A percentile compares a stretch with the other conserved stretches of the same genome.
These are phyloP conservation scores for Myxocyprinus asiaticus DNA, from an alignment of 2,113 vertebrate genomes.

Conservation along the genomic window DNA sequence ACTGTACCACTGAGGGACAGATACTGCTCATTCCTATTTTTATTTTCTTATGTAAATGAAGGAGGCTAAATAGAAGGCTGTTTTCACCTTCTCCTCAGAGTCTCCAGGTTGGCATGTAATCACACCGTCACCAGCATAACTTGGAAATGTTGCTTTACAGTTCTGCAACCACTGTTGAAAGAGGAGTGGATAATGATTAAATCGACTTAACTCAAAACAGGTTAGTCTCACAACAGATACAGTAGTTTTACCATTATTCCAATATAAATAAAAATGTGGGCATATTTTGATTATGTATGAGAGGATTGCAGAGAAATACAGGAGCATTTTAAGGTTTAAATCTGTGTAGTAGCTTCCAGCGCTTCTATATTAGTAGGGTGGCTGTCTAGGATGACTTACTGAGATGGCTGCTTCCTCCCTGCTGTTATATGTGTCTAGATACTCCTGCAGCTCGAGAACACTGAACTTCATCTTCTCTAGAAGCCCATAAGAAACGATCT, in stretches of 20 bases:
- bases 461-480: slow-evolving; percentile 98
- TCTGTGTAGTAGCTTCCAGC: not conserved
- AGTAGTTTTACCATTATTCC: too few relatives aligned
- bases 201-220: too few relatives aligned
- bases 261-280: too few relatives aligned
- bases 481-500: slow-evolving; percentile 97
- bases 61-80: too few relatives aligned
- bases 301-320: too few relatives aligned
- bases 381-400: slow-evolving; percentile 70
- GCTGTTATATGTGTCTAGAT: slow-evolving; percentile 95
- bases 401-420: slow-evolving; percentile 91
- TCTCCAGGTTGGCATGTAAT: slow-evolving; percentile 87
- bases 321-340: too few relatives aligned
- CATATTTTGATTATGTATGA: too few relatives aligned
- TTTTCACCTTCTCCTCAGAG: slow-evolving; percentile 92
- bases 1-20: too few relatives aligned
- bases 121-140: slow-evolving; percentile 88
- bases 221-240: too few relatives aligned
- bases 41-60: too few relatives aligned
- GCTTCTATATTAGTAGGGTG: not conserved
- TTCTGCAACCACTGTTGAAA: slow-evolving; percentile 89
- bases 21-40: too few relatives aligned
- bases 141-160: slow-evolving; percentile 94
- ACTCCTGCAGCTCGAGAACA: slow-evolving; percentile 95
- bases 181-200: not conserved